Evolutionary conservation across 2,888 invertebrate genomes (phyloP).

Genomic region (Agonopterix heracliana): DNA sequence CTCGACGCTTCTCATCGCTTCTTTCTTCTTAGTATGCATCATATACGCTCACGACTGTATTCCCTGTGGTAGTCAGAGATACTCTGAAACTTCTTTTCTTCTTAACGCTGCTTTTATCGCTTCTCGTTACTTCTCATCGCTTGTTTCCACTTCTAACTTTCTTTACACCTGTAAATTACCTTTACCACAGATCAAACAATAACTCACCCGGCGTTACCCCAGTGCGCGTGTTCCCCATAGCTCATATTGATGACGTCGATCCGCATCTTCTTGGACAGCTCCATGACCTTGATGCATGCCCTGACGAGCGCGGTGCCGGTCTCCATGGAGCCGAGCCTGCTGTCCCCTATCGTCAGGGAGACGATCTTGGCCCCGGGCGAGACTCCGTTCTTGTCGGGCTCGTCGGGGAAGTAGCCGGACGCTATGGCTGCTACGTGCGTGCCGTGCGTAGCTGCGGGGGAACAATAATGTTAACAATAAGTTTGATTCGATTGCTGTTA

Average conservation of each 20-base stretch:
- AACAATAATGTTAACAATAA: not conserved
- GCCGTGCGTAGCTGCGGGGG: slow-evolving; percentile 90
- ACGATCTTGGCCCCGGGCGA: slow-evolving; percentile 98
- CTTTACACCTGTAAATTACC: too few relatives aligned
- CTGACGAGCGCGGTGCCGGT: slow-evolving; percentile 95
- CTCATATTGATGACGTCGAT: slow-evolving; percentile 98
- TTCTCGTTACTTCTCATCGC: too few relatives aligned
- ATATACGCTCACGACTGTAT: too few relatives aligned
- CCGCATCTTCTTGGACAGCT: slow-evolving; percentile 75
- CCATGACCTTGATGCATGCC: slow-evolving; percentile 93
- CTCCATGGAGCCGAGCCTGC: slow-evolving; percentile 94
- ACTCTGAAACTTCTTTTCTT: too few relatives aligned
- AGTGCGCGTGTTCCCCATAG: slow-evolving; percentile 96
- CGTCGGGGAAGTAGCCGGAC: slow-evolving; percentile 90
- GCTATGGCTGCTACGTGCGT: slow-evolving; percentile 99
- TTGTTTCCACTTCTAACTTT: too few relatives aligned
- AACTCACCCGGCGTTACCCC: slow-evolving; percentile 90
- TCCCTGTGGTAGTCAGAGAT: too few relatives aligned
- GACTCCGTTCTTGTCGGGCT: slow-evolving; percentile 92
- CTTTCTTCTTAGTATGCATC: too few relatives aligned
- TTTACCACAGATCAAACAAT: not conserved
- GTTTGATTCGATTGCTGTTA: too few relatives aligned
- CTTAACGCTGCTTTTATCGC: too few relatives aligned
- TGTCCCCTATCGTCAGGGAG: slow-evolving; percentile 95
- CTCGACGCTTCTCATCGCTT: too few relatives aligned